Percentiles rank a stretch among this genome's conserved stretches.
phyloP scores from a whole-genome alignment of 2,797 vertebrate genomes.

The Hippocampus kuda region DNA sequence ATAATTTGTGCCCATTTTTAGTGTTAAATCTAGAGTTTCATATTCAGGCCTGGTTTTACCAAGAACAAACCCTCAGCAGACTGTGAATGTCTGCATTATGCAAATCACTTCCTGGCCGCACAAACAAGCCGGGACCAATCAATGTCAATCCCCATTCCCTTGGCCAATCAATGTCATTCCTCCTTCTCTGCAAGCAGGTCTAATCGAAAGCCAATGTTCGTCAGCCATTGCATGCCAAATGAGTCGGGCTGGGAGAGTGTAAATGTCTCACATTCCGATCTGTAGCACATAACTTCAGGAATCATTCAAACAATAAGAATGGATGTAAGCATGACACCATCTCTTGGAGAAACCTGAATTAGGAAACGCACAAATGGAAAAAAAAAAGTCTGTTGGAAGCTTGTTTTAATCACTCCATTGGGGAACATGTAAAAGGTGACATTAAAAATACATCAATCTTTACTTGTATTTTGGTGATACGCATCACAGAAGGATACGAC shows the following conservation, averaged over 20 bases:
- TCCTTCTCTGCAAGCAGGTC: constrained; percentile 40
- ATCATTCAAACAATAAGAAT: constrained; percentile 16
- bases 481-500: no score
- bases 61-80: constrained; percentile 39
- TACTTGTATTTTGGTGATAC: no score
- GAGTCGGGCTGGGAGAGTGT: constrained; percentile 21
- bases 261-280: constrained; percentile 29
- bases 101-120: constrained; percentile 59
- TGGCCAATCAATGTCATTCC: constrained; percentile 65
- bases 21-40: constrained; percentile 34
- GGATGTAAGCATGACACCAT: constrained; percentile 22
- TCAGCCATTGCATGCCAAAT: constrained; percentile 47
- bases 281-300: constrained; percentile 34
- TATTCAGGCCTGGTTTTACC: constrained; percentile 37
- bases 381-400: neutral
- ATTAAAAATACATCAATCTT: no score
- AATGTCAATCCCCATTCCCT: constrained; percentile 65
- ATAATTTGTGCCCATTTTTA: constrained; percentile 8
- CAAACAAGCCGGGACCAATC: constrained; percentile 66
- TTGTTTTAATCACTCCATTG: neutral
- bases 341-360: neutral
- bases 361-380: neutral
- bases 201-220: constrained; percentile 59
- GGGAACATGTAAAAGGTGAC: neutral
- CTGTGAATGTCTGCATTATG: constrained; percentile 62